A percentile compares a stretch with the other conserved stretches of the same genome.
Conservation (phyloP, 2,888 invertebrate genomes). For the Melieria crassipennis region DNA sequence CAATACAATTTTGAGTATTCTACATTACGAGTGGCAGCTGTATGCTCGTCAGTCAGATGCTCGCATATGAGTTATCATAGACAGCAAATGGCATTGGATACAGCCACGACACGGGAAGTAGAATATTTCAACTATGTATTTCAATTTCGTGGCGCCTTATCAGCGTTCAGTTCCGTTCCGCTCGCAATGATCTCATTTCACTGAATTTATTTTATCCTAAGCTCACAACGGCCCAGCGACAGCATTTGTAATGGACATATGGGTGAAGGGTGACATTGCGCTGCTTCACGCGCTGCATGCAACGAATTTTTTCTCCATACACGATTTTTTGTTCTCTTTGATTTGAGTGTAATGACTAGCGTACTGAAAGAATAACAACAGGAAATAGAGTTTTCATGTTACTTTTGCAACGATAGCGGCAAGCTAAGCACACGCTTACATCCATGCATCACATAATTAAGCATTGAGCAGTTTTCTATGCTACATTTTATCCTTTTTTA, state of each 20-base stretch:
- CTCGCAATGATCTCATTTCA: conserved; percentile 52
- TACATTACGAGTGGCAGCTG: too few relatives aligned
- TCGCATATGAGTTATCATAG: too few relatives aligned
- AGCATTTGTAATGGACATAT: not conserved
- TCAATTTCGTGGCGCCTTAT: conserved; percentile 44
- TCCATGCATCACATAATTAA: too few relatives aligned
- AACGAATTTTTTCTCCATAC: too few relatives aligned
- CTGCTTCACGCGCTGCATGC: conserved; percentile 3
- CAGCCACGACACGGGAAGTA: too few relatives aligned
- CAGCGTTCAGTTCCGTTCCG: conserved; percentile 63
- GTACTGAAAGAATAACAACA: conserved; percentile 16
- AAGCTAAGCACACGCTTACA: not conserved
- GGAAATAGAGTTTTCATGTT: conserved; percentile 17
- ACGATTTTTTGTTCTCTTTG: conserved; percentile 1
- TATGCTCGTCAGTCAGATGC: too few relatives aligned
- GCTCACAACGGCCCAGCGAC: conserved; percentile 26
- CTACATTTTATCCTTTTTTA: too few relatives aligned
- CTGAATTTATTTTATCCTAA: conserved; percentile 53
- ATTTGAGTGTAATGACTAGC: conserved; percentile 24
- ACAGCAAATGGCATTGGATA: too few relatives aligned
- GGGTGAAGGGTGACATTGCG: conserved; percentile 22
- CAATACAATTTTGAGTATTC: too few relatives aligned
- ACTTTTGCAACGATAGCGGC: conserved; percentile 1
- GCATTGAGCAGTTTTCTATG: too few relatives aligned
- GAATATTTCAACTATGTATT: not conserved